These are phyloP conservation scores for Anomalospiza imberbis DNA, from an alignment of 2,797 vertebrate genomes.

Conservation along the genomic window DNA sequence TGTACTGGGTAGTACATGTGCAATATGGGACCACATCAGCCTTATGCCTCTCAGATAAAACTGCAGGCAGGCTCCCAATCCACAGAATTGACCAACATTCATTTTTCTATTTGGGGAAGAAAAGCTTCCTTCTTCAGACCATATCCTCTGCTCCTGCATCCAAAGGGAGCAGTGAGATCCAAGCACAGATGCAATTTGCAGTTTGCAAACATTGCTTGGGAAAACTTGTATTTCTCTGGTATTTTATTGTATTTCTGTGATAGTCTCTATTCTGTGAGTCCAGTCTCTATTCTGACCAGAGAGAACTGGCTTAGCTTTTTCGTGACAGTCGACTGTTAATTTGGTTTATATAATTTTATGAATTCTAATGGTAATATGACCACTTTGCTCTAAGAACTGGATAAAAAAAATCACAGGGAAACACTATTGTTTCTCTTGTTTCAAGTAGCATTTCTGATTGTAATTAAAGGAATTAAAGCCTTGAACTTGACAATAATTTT, in stretches of 20 bases:
- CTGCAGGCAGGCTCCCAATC: neutral
- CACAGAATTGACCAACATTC: rapidly evolving
- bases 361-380: neutral
- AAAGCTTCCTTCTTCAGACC: neutral
- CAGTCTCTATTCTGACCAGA: neutral
- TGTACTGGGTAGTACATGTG: rapidly evolving
- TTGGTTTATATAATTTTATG: neutral
- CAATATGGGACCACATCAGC: neutral
- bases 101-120: neutral
- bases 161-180: neutral
- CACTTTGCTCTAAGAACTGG: neutral
- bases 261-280: neutral
- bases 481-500: neutral
- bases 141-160: neutral
- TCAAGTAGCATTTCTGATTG: neutral
- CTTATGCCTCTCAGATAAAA: neutral
- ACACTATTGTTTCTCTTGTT: neutral
- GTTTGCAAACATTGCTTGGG: neutral
- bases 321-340: neutral
- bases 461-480: neutral
- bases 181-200: neutral
- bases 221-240: neutral
- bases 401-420: neutral
- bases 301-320: neutral
- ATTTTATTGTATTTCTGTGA: neutral